A percentile compares a stretch with the other conserved stretches of the same genome.
phyloP scores from a whole-genome alignment of 2,888 invertebrate genomes.

The Beris morrisii region DNA sequence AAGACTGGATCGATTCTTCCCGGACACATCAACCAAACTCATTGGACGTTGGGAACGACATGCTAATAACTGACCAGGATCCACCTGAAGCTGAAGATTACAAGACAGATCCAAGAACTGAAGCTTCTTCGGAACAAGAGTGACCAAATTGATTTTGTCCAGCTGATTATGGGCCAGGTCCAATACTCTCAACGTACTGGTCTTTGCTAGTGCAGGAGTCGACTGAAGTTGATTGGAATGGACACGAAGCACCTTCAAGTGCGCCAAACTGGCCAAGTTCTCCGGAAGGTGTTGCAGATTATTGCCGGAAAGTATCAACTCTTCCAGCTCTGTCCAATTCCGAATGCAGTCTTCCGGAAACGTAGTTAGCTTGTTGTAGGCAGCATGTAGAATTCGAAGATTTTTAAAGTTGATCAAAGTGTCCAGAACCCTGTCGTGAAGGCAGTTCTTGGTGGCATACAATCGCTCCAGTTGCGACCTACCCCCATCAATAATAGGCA shows the following conservation, averaged over 20 bases:
- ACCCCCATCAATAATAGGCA: constrained; percentile 66
- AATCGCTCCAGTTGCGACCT: constrained; percentile 68
- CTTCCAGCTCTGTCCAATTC: constrained; percentile 79
- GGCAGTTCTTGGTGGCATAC: constrained; percentile 75
- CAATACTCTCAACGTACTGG: constrained; percentile 73
- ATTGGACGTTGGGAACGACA: constrained; percentile 79
- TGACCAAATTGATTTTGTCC: constrained; percentile 74
- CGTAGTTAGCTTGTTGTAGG: constrained; percentile 75
- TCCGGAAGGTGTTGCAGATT: constrained; percentile 74
- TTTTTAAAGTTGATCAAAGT: constrained; percentile 67
- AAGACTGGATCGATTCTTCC: constrained; percentile 70
- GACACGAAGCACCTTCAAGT: constrained; percentile 73
- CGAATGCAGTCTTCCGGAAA: constrained; percentile 74
- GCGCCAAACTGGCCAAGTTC: constrained; percentile 70
- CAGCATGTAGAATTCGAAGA: constrained; percentile 71
- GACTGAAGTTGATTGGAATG: constrained; percentile 79
- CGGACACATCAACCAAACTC: constrained; percentile 82
- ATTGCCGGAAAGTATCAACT: constrained; percentile 81
- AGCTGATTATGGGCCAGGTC: constrained; percentile 85
- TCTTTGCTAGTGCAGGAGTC: constrained; percentile 75
- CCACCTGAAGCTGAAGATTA: constrained; percentile 78
- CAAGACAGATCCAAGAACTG: constrained; percentile 85
- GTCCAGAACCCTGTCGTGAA: constrained; percentile 70
- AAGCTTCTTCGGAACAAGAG: constrained; percentile 76
- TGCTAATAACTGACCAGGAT: constrained; percentile 77